Base-by-base conservation (phyloP, 2,888 invertebrate species). In the Agrotis clavis region DNA sequence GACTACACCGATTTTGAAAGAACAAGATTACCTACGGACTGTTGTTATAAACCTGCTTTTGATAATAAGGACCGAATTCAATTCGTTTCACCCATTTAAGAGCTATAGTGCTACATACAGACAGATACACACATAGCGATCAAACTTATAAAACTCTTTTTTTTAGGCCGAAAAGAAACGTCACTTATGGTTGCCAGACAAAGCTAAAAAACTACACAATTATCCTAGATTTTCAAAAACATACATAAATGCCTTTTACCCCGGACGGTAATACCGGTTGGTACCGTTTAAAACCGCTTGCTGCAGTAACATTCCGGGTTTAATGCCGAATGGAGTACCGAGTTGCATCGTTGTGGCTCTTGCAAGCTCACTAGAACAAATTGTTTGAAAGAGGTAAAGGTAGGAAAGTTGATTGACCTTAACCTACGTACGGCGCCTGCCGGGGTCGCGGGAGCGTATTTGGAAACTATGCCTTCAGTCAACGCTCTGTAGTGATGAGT, bases 211-310 rank as follows among this genome's bases (percentile, higher is more conserved):
- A 60, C 48, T 18, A 13, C 45, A 35, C 18, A 9, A 35, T 47
- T 6, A 54, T 18, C 11, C 30, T 45, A 50, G 30, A 45, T 45
- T 59, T 74, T 54, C 21, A 25, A 66, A n/a, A 57, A 48, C 35
- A 50, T 25, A 51, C 47, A 57, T 73, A 30, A 50, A 60, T 57
- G 13, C 48, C 65, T 25, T 35, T 51, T 50, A 13, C 54, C 18
- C 56, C 21, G 53, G 47, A 25, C 50, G 51, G 54, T 74, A 67
- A 77, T 35, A 59, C 53, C 35, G 41, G 67, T 56, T 21, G 45
- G 68, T 65, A 57, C 48, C 81, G 61, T 53, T 81, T 81, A 69
- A 75, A 77, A 69, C 81, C 64, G 35, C 64, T 60, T 35, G 21
- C 60, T 53, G 75, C 51, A 50, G 21, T 80, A 77, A 81, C 61